Evolutionary conservation across 2,888 invertebrate species (phyloP).

Genomic region (Phaedon cochleariae): DNA sequence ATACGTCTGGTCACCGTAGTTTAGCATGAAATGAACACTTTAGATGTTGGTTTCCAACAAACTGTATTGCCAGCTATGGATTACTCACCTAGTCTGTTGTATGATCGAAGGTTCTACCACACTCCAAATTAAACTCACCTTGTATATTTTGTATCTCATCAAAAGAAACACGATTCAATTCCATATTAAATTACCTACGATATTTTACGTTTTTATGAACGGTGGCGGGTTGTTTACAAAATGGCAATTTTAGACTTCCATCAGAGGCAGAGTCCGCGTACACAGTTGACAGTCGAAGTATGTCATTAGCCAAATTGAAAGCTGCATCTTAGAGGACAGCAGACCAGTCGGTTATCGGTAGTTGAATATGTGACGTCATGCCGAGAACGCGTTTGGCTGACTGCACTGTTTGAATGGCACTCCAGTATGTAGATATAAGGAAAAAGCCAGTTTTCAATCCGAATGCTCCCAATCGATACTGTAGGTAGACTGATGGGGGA

Average conservation of each 20-base stretch:
- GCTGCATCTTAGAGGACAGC: conserved; percentile 61
- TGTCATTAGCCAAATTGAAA: conserved; percentile 64
- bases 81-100: no score
- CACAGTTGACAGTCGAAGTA: conserved; percentile 63
- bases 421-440: conserved; percentile 58
- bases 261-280: conserved; percentile 59
- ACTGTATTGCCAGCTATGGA: no score
- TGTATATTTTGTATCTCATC: no score
- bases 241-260: conserved; percentile 58
- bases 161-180: no score
- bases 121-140: no score
- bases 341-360: conserved; percentile 44
- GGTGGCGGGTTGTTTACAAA: conserved; percentile 44
- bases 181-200: no score
- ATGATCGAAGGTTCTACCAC: no score
- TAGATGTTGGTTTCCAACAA: no score
- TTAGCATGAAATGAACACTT: no score
- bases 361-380: conserved; percentile 42
- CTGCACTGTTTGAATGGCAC: conserved; percentile 61
- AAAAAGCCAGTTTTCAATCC: conserved; percentile 59
- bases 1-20: no score
- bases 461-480: conserved; percentile 55
- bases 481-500: neutral
- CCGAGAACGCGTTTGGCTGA: conserved; percentile 47
- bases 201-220: neutral